phyloP scores from a whole-genome alignment of 1,140 invertebrate genomes.

The Bombus turneri region DNA sequence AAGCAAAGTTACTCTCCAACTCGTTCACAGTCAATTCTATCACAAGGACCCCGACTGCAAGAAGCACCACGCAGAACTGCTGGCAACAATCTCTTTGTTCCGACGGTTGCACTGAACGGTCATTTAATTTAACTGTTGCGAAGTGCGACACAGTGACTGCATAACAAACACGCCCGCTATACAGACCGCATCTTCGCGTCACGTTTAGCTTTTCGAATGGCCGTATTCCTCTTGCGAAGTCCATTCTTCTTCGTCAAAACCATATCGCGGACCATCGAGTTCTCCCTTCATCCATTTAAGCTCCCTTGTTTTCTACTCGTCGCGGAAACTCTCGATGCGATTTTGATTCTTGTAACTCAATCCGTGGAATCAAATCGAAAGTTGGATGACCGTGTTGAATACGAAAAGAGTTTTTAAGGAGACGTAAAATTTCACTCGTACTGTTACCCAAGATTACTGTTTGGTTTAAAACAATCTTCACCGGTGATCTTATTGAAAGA shows the following conservation, averaged over 20 bases:
- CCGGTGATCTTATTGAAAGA: too few relatives aligned
- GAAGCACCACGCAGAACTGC: background rate
- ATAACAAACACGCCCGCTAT: slow-evolving; percentile 14
- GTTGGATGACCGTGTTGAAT: too few relatives aligned
- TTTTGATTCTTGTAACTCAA: background rate
- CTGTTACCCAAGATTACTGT: too few relatives aligned
- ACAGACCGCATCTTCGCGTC: background rate
- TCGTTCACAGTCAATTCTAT: background rate
- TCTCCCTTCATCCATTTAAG: background rate
- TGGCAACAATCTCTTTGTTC: slow-evolving; percentile 18
- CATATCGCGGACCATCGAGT: background rate
- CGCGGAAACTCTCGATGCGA: too few relatives aligned
- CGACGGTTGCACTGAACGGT: background rate
- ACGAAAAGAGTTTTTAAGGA: too few relatives aligned
- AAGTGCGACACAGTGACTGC: slow-evolving; percentile 33
- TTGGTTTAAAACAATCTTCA: too few relatives aligned
- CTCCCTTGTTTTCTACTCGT: background rate
- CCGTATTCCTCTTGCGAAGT: background rate
- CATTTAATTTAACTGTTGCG: slow-evolving; percentile 25
- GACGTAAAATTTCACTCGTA: too few relatives aligned
- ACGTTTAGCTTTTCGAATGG: background rate
- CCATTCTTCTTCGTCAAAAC: background rate
- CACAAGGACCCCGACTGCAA: background rate
- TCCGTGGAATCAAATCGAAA: too few relatives aligned
- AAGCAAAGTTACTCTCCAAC: background rate